phyloP scores from a whole-genome alignment of 2,797 vertebrate genomes.

The Lutjanus campechanus region DNA sequence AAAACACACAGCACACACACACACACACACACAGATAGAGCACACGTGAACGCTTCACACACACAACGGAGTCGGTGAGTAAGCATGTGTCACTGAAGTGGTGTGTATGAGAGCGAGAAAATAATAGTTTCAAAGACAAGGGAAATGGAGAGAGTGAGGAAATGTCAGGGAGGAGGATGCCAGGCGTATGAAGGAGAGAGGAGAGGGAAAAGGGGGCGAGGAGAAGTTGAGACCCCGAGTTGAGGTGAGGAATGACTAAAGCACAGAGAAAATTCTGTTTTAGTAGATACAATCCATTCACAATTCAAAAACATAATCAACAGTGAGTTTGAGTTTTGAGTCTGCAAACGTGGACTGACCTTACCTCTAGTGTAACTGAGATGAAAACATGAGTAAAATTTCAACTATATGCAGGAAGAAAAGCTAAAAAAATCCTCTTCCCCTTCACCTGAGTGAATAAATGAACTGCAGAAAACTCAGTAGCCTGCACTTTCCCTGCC shows the following conservation, averaged over 20 bases:
- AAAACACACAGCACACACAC: slow-evolving; percentile 19
- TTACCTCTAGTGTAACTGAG: slow-evolving; percentile 23
- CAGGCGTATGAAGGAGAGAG: slow-evolving; percentile 38
- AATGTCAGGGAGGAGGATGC: slow-evolving; percentile 67
- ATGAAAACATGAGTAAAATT: slow-evolving; percentile 49
- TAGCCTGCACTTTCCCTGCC: slow-evolving; percentile 51
- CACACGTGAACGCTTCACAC: slow-evolving; percentile 35
- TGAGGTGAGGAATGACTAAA: slow-evolving; percentile 47
- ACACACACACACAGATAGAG: slow-evolving; percentile 37
- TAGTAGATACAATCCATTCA: slow-evolving; percentile 44
- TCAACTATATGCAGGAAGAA: slow-evolving; percentile 30
- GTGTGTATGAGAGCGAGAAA: slow-evolving; percentile 53
- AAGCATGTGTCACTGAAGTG: slow-evolving; percentile 64
- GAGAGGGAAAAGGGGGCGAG: slow-evolving; percentile 23
- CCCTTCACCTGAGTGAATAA: slow-evolving; percentile 65
- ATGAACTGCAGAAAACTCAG: slow-evolving; percentile 60
- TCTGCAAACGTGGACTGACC: slow-evolving; percentile 22
- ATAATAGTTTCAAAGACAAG: slow-evolving; percentile 69
- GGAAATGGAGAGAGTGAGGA: slow-evolving; percentile 64
- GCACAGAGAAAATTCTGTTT: slow-evolving; percentile 18
- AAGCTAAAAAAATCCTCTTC: slow-evolving; percentile 2
- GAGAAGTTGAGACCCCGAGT: slow-evolving; percentile 21
- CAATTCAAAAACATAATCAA: slow-evolving; percentile 22
- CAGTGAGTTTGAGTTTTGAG: slow-evolving; percentile 5
- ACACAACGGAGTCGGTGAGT: slow-evolving; percentile 60